Evolutionary conservation across 2,113 vertebrate genomes (phyloP).

Genomic region (Motacilla alba): DNA sequence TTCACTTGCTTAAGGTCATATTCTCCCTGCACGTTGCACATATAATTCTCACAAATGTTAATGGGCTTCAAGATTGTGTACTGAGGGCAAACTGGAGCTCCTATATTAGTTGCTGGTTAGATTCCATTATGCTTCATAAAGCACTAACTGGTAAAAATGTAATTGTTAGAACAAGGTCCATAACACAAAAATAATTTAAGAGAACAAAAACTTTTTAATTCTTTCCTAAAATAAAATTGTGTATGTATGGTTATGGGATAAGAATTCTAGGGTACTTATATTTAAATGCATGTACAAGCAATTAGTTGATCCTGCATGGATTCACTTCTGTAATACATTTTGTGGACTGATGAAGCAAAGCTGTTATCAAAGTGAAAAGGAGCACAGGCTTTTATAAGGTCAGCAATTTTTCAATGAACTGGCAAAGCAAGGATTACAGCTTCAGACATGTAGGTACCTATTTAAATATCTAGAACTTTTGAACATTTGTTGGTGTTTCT

Average conservation of each 20-base stretch:
- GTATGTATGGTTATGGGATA: not conserved
- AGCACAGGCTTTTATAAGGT: conserved; percentile 35
- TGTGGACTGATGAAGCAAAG: conserved; percentile 37
- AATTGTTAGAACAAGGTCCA: conserved; percentile 26
- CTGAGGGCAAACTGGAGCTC: conserved; percentile 26
- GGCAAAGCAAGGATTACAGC: conserved; percentile 45
- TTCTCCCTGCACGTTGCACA: not conserved
- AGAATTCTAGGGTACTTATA: not conserved
- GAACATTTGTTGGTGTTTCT: conserved; percentile 56
- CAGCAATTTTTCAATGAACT: conserved; percentile 45
- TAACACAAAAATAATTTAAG: conserved; percentile 27
- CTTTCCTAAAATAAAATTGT: conserved; percentile 20
- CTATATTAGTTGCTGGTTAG: conserved; percentile 37
- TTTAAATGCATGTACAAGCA: conserved; percentile 19
- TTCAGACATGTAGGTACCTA: conserved; percentile 45
- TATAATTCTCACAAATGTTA: conserved; percentile 47
- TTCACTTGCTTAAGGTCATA: conserved; percentile 36
- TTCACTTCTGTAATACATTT: not conserved
- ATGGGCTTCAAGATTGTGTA: conserved; percentile 34
- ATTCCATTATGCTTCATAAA: conserved; percentile 48
- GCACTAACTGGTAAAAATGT: conserved; percentile 42
- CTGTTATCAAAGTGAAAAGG: conserved; percentile 43
- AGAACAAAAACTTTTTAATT: conserved; percentile 16
- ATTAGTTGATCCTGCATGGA: conserved; percentile 44
- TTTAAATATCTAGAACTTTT: conserved; percentile 52